Conservation (phyloP, 1,140 invertebrate species). For the Grapholita molesta region DNA sequence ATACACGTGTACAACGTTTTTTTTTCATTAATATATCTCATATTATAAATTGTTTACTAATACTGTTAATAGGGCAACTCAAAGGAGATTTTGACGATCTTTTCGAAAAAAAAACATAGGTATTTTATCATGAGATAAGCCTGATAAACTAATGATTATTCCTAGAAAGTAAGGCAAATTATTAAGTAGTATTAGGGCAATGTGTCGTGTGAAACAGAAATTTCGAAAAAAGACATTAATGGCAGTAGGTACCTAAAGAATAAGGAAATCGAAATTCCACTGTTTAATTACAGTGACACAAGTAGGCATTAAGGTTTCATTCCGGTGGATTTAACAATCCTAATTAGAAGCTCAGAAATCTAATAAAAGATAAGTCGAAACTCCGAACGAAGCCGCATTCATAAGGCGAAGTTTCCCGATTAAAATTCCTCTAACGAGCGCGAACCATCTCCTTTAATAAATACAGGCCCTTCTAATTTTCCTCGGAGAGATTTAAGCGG, state of each 20-base stretch:
- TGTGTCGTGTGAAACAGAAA: not conserved
- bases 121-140: too few relatives aligned
- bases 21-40: not conserved
- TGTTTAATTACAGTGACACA: conserved; percentile 27
- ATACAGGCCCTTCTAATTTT: conserved; percentile 75
- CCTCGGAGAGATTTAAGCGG: conserved; percentile 71
- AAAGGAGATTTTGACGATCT: too few relatives aligned
- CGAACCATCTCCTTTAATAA: conserved; percentile 73
- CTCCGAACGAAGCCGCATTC: conserved; percentile 63
- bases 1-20: not conserved
- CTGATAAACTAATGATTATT: too few relatives aligned
- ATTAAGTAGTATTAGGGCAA: too few relatives aligned
- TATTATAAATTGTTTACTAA: too few relatives aligned
- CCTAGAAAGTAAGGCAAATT: too few relatives aligned
- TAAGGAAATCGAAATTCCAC: conserved; percentile 5
- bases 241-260: not conserved
- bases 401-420: conserved; percentile 72
- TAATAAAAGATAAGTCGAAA: conserved; percentile 74
- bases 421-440: conserved; percentile 76
- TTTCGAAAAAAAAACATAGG: too few relatives aligned
- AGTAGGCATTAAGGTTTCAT: conserved; percentile 57
- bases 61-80: too few relatives aligned
- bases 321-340: conserved; percentile 59
- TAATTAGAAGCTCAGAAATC: conserved; percentile 69
- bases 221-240: not conserved